phyloP scores from a whole-genome alignment of 1,140 invertebrate species.

The Bilobella aurantiaca region DNA sequence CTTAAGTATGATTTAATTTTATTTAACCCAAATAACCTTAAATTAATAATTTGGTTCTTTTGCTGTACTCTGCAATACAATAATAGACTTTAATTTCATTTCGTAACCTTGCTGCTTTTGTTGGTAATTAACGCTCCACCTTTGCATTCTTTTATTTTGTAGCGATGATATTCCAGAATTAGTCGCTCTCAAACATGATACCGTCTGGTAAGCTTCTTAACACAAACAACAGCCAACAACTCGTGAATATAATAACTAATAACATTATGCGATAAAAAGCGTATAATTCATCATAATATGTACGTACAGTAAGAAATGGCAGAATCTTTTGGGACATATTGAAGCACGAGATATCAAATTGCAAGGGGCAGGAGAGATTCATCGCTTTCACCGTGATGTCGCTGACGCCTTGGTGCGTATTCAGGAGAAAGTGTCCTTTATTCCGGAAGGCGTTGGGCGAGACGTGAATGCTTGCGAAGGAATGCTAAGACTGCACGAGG shows the following conservation, averaged over 20 bases:
- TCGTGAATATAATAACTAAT: slow-evolving; percentile 6
- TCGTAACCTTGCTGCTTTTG: not conserved
- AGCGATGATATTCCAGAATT: slow-evolving; percentile 26
- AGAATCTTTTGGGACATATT: slow-evolving; percentile 72
- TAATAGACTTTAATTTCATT: not conserved
- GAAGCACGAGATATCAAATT: slow-evolving; percentile 73
- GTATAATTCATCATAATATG: not conserved
- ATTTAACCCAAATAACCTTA: not conserved
- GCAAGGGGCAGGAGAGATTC: slow-evolving; percentile 86
- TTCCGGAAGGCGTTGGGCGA: slow-evolving; percentile 72
- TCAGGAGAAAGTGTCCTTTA: slow-evolving; percentile 70
- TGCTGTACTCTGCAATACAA: no score
- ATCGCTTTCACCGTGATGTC: slow-evolving; percentile 91
- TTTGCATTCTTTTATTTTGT: slow-evolving; percentile 13
- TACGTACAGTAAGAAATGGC: slow-evolving; percentile 64
- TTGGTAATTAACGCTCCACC: not conserved
- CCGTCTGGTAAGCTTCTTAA: slow-evolving; percentile 28
- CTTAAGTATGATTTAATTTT: slow-evolving; percentile 55
- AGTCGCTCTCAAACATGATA: slow-evolving; percentile 31
- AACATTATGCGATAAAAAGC: slow-evolving; percentile 1
- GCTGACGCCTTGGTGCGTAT: slow-evolving; percentile 83
- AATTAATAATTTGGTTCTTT: no score
- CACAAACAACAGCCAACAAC: no score
- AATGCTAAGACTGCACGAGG: slow-evolving; percentile 76
- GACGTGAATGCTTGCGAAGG: slow-evolving; percentile 79